Evolutionary conservation across 2,888 invertebrate species (phyloP).

Genomic region (Ochropleura leucogaster): DNA sequence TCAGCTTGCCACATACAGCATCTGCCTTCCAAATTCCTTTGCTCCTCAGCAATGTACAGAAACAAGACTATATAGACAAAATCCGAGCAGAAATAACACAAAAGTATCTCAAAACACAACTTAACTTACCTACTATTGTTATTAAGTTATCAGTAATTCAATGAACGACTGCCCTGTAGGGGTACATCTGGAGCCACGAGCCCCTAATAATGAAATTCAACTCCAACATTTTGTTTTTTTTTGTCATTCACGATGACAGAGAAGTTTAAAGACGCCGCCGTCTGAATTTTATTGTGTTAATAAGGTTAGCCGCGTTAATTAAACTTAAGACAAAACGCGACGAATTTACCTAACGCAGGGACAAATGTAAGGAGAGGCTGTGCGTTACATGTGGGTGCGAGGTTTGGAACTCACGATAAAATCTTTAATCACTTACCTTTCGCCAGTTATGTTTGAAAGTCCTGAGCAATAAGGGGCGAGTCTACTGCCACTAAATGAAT

Average conservation of each 20-base stretch:
- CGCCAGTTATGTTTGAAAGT: not conserved
- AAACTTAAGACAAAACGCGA: constrained; percentile 64
- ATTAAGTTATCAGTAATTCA: constrained; percentile 46
- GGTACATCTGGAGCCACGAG: not conserved
- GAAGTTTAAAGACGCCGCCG: constrained; percentile 37
- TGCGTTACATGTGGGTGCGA: constrained; percentile 19
- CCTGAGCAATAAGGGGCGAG: not conserved
- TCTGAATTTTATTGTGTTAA: constrained; percentile 65
- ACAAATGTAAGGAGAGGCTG: constrained; percentile 40
- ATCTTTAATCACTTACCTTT: not conserved
- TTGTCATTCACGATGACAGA: constrained; percentile 37
- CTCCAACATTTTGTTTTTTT: constrained; percentile 52
- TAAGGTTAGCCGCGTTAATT: constrained; percentile 65
- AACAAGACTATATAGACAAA: not conserved
- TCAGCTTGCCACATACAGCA: too few species aligned
- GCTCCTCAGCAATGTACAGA: not conserved
- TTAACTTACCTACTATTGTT: constrained; percentile 5
- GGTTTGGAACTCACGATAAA: constrained; percentile 8
- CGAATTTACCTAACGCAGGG: constrained; percentile 54
- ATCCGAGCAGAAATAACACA: not conserved
- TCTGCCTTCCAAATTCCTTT: too few species aligned
- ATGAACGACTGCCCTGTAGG: constrained; percentile 15
- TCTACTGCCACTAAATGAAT: not conserved
- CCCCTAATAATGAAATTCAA: constrained; percentile 47
- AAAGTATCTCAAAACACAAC: constrained; percentile 19